Percentiles rank a stretch among this genome's conserved stretches.
Conservation (phyloP, 1,140 invertebrate species). For the Rhopalosiphum padi region DNA sequence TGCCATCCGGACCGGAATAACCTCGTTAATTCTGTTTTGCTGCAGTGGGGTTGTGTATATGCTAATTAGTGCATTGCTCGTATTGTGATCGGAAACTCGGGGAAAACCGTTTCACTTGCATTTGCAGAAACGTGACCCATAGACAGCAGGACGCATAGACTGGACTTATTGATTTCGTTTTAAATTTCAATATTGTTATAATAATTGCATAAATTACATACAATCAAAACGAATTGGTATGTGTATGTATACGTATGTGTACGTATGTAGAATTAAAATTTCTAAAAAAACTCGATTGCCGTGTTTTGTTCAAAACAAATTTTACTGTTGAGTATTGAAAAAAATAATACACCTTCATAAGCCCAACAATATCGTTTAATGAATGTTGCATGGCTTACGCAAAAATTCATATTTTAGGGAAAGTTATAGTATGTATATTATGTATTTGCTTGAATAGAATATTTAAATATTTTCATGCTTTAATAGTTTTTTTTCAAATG, state of each 20-base stretch:
- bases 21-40: conserved; percentile 36
- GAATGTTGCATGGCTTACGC: not conserved
- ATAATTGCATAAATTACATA: conserved; percentile 8
- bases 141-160: not conserved
- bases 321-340: not conserved
- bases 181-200: conserved; percentile 4
- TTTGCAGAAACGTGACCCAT: conserved; percentile 19
- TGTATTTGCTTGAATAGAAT: too few relatives aligned
- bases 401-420: not conserved
- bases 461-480: not conserved
- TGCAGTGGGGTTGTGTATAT: not conserved
- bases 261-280: not conserved
- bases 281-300: not conserved
- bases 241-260: not conserved
- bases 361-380: not conserved
- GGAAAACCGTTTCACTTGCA: conserved; percentile 39
- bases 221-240: not conserved
- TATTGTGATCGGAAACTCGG: conserved; percentile 40
- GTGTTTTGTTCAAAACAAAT: not conserved
- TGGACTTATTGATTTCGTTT: conserved; percentile 32
- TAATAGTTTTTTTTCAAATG: not conserved
- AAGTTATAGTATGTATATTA: too few relatives aligned
- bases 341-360: not conserved
- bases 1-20: conserved; percentile 49
- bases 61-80: conserved; percentile 38